Conservation (phyloP, 2,888 invertebrate species). For the Caenorhabditis japonica region DNA sequence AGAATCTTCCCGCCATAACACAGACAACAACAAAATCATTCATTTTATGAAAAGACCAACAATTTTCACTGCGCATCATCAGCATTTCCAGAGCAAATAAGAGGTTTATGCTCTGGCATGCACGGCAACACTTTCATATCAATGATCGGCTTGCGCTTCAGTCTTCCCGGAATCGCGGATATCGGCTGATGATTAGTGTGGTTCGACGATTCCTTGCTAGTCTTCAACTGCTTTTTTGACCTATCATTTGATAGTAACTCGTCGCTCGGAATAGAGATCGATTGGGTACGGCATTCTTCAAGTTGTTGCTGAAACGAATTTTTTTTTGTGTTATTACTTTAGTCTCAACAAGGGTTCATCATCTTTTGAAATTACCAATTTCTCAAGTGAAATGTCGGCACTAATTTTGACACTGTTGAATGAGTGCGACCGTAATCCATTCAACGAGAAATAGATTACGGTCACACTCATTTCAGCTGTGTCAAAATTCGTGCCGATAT, state of each 20-base stretch:
- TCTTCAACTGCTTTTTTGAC: neutral
- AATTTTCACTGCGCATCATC: constrained; percentile 24
- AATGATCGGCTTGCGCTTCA: constrained; percentile 58
- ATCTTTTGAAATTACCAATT: neutral
- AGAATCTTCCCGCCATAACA: too few species aligned
- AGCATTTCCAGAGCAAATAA: constrained; percentile 13
- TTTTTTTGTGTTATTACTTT: too few species aligned
- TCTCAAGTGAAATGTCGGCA: too few species aligned
- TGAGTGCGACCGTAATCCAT: too few species aligned
- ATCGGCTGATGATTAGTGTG: too few species aligned
- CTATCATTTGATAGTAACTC: neutral
- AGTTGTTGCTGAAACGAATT: constrained; percentile 26
- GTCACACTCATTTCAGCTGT: too few species aligned
- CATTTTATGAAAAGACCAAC: neutral
- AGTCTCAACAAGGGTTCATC: neutral
- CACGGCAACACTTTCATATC: neutral
- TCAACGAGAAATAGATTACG: too few species aligned
- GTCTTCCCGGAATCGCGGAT: neutral
- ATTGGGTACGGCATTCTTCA: constrained; percentile 20
- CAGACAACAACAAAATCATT: too few species aligned
- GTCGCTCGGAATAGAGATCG: constrained; percentile 1
- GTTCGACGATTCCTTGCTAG: neutral
- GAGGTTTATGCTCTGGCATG: neutral
- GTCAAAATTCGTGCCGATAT: too few species aligned
- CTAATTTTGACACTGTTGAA: too few species aligned